Percentiles rank a stretch among this genome's conserved stretches.
These are phyloP conservation scores for Brachystomella parvula DNA, from an alignment of 1,140 invertebrate genomes.

Conservation along the genomic window DNA sequence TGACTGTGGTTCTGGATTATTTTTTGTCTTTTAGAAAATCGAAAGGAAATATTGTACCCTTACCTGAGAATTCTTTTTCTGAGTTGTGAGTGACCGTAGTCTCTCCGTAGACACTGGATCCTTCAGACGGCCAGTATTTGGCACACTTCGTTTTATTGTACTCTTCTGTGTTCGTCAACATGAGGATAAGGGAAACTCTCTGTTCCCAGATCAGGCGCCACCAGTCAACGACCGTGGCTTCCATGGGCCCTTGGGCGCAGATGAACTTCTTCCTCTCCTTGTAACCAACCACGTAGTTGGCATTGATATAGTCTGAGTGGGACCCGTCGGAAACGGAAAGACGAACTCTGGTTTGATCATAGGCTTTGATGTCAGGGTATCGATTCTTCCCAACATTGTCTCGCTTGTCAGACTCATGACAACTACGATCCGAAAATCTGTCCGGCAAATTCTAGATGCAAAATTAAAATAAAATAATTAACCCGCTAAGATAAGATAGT, in stretches of 20 bases:
- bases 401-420: conserved; percentile 71
- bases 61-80: conserved; percentile 56
- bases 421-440: conserved; percentile 75
- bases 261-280: conserved; percentile 90
- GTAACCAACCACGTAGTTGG: conserved; percentile 82
- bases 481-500: background rate
- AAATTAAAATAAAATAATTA: conserved; percentile 42
- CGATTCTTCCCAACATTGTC: conserved; percentile 81
- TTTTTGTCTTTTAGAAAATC: too few relatives aligned
- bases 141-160: conserved; percentile 88
- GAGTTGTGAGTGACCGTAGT: conserved; percentile 66
- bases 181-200: conserved; percentile 79
- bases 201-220: conserved; percentile 98
- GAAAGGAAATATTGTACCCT: too few relatives aligned
- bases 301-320: conserved; percentile 80
- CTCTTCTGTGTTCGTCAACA: conserved; percentile 90
- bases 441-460: conserved; percentile 62
- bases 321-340: conserved; percentile 65
- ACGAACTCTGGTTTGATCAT: conserved; percentile 84
- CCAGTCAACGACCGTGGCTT: conserved; percentile 86
- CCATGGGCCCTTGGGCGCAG: conserved; percentile 85
- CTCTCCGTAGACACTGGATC: conserved; percentile 65
- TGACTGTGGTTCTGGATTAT: too few relatives aligned
- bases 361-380: conserved; percentile 82
- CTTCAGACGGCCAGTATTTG: conserved; percentile 72